Base-by-base conservation (phyloP, 2,797 vertebrate species). In the Microctenopoma stevenorrisi region DNA sequence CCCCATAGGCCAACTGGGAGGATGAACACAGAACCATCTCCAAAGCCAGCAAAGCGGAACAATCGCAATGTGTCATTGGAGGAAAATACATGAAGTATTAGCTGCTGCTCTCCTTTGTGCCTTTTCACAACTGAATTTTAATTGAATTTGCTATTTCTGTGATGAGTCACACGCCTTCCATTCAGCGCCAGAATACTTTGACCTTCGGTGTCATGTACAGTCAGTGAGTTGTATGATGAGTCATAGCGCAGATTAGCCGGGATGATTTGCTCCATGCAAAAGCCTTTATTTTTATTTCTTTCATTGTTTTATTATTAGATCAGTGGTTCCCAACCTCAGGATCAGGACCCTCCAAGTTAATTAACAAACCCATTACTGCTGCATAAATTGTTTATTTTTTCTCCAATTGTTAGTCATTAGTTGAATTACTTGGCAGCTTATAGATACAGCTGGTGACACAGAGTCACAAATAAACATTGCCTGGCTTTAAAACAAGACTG, bases 41-140 rank as follows among this genome's bases (percentile, higher is more conserved):
- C 53, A 61, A 77, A 79, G 74, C 84, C 58, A 47, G 79, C 49
- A 53, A 78, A 74, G 88, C 67, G 60, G 83, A 91, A 89, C 88
- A 81, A 89, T 91, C 88, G 81, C 81, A 76, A 82, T 48, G 85
- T 89, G 89, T 90, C 90, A 88, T 76, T 84, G 83, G 78, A 74
- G 72, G 62, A 67, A 70, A 77, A 86, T 78, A 88, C 76, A 86
- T 70, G 50, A 78, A 85, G 72, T 76, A 84, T 81, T 82, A 84
- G 77, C 80, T 33, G 81, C 67, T 33, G 76, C 54, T 81, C 81
- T 79, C 82, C 68, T 89, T 79, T 89, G 82, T 88, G 86, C 86
- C 84, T 85, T 80, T 14, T 77, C 78, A 78, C 81, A 71, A 81
- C 78, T 79, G 81, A 68, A 78, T 81, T 90, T 88, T 88, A 86